Evolutionary conservation across 2,888 invertebrate genomes (phyloP), one percentile per base, ranked within the genome.

Genomic region (Eupithecia insigniata): DNA sequence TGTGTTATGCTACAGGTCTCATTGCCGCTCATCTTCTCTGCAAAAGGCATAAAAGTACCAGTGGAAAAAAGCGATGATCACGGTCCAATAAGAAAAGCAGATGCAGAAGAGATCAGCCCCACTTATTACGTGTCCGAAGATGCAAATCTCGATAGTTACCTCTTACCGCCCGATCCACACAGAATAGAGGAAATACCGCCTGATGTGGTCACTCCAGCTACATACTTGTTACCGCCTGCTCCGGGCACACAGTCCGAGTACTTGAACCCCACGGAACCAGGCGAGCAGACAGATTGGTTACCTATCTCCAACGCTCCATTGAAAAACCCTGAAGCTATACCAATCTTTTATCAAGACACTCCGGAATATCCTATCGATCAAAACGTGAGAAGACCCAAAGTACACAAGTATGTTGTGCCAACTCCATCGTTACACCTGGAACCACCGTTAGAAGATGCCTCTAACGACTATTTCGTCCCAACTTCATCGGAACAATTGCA

Each of bases 231-330:
- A 65, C 94, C 94, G 55, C 94, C 94, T 0, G 75, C 84, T 58
- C 81, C 83, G 71, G 85, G 84, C 34, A 84, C 83, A 71, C 86
- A 87, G 73, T 74, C 81, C 3, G 86, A 88, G 58, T 87, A 83
- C 66, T 88, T 87, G 32, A 80, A 83, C 16, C 87, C 90, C 1
- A 84, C 86, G 30, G 87, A 88, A 73, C 78, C 89, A 0, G 87
- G 82, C 1, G 85, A 85, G 51, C 92, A 93, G 78, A 86, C 87
- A 4, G 94, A 93, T 61, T 94, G 94, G 94, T 88, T 91, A 77
- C 94, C 94, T 2, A 90, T 93, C 67, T 80, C 85, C 77, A 61
- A 67, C 22, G 70, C 60, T 32, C 76, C 75, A 66, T 34, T 75
- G 28, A 75, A 74, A 34, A 78, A 84, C 74, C 70, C 77, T 14